Percentiles rank a stretch among this genome's conserved stretches.
Conservation (phyloP, 1,140 invertebrate species). For the Drosophila leontia region DNA sequence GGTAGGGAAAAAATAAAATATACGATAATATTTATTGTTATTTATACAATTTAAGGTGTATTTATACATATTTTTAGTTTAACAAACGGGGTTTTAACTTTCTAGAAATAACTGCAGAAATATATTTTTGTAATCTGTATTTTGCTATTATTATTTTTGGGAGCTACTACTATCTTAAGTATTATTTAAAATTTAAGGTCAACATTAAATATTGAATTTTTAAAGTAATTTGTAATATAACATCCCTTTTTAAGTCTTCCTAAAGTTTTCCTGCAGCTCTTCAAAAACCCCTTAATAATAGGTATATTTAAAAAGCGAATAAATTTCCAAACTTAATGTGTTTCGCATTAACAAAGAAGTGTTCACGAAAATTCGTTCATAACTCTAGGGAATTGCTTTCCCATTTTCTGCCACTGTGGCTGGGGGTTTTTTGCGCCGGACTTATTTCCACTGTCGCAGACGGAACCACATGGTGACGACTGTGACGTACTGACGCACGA, state of each 20-base stretch:
- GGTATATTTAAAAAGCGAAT: not conserved
- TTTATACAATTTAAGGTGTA: not conserved
- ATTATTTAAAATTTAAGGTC: not conserved
- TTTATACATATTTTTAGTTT: not conserved
- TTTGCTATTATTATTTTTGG: not conserved
- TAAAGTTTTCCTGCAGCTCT: not conserved
- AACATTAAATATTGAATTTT: not conserved
- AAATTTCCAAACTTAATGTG: conserved; percentile 6
- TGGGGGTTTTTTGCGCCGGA: not conserved
- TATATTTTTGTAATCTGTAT: no score
- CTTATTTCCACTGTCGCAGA: conserved; percentile 74
- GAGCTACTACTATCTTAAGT: no score
- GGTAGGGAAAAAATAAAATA: no score
- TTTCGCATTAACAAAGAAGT: conserved; percentile 11
- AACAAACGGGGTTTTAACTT: no score
- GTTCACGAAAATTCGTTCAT: not conserved
- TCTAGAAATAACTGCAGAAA: no score
- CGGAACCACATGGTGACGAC: conserved; percentile 79
- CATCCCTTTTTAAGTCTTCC: no score
- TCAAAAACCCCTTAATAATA: not conserved
- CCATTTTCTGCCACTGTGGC: conserved; percentile 49
- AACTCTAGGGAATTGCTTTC: conserved; percentile 11
- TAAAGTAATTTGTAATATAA: not conserved
- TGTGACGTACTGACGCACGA: conserved; percentile 74
- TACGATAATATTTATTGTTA: not conserved